Percentiles rank a stretch among this genome's conserved stretches.
Evolutionary conservation across 2,797 vertebrate genomes (phyloP).

Genomic region (Acanthis flammea): DNA sequence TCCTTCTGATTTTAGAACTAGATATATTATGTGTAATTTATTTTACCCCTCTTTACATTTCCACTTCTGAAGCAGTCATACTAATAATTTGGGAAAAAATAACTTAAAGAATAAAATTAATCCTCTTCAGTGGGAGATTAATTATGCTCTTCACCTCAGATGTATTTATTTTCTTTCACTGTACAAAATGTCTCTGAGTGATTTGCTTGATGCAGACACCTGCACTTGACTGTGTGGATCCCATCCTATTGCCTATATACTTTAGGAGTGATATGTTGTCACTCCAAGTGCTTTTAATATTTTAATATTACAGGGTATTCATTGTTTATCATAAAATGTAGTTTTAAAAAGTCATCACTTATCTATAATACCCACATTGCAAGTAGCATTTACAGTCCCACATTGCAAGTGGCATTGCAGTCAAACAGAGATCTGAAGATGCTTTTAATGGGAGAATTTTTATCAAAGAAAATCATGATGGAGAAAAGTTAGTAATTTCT

Average conservation of each 20-base stretch:
- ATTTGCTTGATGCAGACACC: background rate
- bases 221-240: background rate
- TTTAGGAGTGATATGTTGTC: background rate
- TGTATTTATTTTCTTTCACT: background rate
- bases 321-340: background rate
- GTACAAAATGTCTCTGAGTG: background rate
- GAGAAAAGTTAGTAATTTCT: background rate
- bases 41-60: background rate
- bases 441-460: background rate
- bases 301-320: background rate
- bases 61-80: background rate
- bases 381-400: background rate
- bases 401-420: background rate
- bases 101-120: background rate
- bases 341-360: background rate
- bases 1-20: background rate
- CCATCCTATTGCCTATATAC: background rate
- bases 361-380: background rate
- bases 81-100: background rate
- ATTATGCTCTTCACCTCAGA: background rate
- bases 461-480: background rate
- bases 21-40: background rate
- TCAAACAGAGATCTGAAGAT: background rate
- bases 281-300: background rate
- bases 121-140: background rate